These are phyloP conservation scores for Microcaecilia unicolor DNA, from an alignment of 2,797 vertebrate species.

Conservation along the genomic window DNA sequence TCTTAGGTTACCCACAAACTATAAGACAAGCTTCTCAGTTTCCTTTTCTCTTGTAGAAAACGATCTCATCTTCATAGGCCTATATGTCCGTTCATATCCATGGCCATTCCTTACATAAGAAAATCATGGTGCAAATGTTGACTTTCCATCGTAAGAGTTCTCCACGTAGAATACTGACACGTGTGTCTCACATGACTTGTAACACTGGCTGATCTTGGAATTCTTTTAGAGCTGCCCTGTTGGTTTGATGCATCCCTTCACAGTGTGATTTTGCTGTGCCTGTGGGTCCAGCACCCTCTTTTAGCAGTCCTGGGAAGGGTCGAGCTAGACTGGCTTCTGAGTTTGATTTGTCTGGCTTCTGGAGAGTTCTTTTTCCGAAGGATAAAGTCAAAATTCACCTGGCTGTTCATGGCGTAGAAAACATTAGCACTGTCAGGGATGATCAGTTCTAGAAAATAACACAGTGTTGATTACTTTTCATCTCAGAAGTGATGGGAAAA, in stretches of 20 bases:
- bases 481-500: too few species aligned
- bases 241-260: conserved; percentile 32
- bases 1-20: conserved; percentile 1
- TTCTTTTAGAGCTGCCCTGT: not conserved
- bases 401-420: conserved; percentile 93
- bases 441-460: conserved; percentile 68
- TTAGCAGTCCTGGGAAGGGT: conserved; percentile 65
- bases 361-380: conserved; percentile 61
- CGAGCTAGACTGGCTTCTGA: conserved; percentile 63
- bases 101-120: conserved; percentile 8
- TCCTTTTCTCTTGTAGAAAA: conserved; percentile 16
- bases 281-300: conserved; percentile 62
- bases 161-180: conserved; percentile 1
- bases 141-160: conserved; percentile 1
- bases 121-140: conserved; percentile 1
- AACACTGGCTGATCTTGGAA: not conserved
- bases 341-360: conserved; percentile 50
- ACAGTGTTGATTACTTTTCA: not conserved
- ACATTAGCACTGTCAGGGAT: conserved; percentile 85
- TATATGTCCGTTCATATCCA: conserved; percentile 29
- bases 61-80: conserved; percentile 20
- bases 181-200: not conserved
- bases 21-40: conserved; percentile 4
- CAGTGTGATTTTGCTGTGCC: conserved; percentile 75
- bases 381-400: conserved; percentile 83